A percentile compares a stretch with the other conserved stretches of the same genome.
Conservation (phyloP, 2,888 invertebrate genomes). For the Lithophane socia region DNA sequence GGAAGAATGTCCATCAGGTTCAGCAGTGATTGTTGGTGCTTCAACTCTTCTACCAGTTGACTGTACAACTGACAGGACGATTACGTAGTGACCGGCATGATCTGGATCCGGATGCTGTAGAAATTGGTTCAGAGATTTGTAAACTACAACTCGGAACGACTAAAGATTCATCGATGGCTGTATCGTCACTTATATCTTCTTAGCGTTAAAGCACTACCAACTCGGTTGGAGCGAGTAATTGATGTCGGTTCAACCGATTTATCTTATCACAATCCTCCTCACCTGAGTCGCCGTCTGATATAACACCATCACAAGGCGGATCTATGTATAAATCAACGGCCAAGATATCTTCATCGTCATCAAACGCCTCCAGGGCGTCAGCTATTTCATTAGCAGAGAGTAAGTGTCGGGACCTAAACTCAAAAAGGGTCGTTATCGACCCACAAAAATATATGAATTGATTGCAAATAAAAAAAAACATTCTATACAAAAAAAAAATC, state of each 20-base stretch:
- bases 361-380: too few relatives aligned
- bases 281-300: slow-evolving; percentile 8
- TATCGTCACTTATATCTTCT: not conserved
- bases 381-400: too few relatives aligned
- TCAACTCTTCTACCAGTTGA: not conserved
- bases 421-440: too few relatives aligned
- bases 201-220: not conserved
- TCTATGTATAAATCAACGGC: not conserved
- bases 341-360: not conserved
- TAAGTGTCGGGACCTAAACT: too few relatives aligned
- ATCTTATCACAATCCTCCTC: not conserved
- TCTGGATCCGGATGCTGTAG: slow-evolving; percentile 2
- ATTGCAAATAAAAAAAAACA: too few relatives aligned
- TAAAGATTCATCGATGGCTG: not conserved
- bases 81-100: not conserved
- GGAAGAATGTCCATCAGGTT: not conserved
- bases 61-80: not conserved
- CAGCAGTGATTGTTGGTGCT: not conserved
- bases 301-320: not conserved
- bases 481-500: too few relatives aligned
- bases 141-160: not conserved
- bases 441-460: too few relatives aligned
- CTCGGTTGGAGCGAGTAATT: slow-evolving; percentile 15
- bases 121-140: not conserved
- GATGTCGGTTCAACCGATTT: not conserved